These are phyloP conservation scores for Axis porcinus DNA, from an alignment of 2,113 vertebrate genomes.

Conservation along the genomic window DNA sequence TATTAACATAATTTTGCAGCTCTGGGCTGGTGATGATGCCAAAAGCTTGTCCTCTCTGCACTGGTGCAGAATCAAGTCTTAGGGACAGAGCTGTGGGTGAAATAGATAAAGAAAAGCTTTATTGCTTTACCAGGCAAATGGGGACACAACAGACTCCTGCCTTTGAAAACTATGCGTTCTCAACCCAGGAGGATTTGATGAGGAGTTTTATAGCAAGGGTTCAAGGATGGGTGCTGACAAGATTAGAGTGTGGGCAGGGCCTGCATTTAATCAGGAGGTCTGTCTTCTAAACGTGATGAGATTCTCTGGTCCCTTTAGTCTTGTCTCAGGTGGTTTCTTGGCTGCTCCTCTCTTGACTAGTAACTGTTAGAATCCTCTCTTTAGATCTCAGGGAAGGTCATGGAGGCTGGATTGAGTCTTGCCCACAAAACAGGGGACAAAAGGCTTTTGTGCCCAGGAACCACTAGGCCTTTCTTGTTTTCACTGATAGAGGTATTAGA, in stretches of 20 bases:
- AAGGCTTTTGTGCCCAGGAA: neutral
- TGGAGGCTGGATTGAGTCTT: neutral
- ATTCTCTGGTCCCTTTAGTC: neutral
- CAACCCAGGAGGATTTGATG: neutral
- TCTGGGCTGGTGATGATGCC: neutral
- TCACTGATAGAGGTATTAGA: neutral
- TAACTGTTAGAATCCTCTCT: neutral
- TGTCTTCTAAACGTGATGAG: neutral
- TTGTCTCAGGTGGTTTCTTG: neutral
- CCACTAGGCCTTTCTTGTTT: neutral
- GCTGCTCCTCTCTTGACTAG: neutral
- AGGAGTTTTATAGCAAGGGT: neutral
- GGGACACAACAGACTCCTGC: neutral
- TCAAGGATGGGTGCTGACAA: neutral
- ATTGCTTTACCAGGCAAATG: neutral
- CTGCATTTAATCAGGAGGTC: neutral
- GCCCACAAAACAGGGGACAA: neutral
- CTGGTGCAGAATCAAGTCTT: neutral
- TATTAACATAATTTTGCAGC: neutral
- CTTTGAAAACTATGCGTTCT: neutral
- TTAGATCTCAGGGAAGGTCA: neutral
- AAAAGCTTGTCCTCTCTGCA: neutral
- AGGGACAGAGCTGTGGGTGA: neutral
- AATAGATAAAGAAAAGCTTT: neutral
- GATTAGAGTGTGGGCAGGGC: neutral